These are phyloP conservation scores for Nerophis lumbriciformis DNA, from an alignment of 2,113 vertebrate genomes.

Conservation along the genomic window DNA sequence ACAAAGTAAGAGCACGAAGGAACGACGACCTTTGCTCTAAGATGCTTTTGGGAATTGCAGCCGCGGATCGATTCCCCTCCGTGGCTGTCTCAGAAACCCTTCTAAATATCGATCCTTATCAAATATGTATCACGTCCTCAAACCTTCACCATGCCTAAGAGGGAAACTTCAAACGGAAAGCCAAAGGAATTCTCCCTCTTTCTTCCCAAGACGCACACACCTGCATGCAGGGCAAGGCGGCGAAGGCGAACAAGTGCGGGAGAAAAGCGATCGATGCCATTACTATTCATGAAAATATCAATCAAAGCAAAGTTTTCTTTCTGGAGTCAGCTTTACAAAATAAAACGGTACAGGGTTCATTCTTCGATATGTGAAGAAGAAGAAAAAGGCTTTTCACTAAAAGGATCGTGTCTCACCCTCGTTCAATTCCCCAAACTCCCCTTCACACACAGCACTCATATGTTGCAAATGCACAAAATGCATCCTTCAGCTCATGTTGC, in stretches of 20 bases:
- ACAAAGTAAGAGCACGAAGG: constrained; percentile 16
- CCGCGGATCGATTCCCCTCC: constrained; percentile 62
- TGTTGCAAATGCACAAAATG: constrained; percentile 71
- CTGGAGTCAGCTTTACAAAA: constrained; percentile 14
- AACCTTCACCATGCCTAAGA: constrained; percentile 52
- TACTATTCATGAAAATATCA: constrained; percentile 13
- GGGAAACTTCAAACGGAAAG: constrained; percentile 63
- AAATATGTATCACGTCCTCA: constrained; percentile 71
- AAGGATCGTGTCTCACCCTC: constrained; percentile 49
- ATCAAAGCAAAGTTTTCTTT: constrained; percentile 18
- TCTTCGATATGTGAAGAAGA: constrained; percentile 21
- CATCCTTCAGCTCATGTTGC: constrained; percentile 72
- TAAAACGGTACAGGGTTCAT: constrained; percentile 1
- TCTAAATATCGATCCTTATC: constrained; percentile 68
- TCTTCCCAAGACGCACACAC: constrained; percentile 35
- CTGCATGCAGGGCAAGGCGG: constrained; percentile 16
- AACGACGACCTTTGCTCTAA: constrained; percentile 55
- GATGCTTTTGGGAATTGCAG: constrained; percentile 58
- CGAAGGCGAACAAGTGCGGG: constrained; percentile 17
- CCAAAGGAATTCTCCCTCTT: constrained; percentile 34
- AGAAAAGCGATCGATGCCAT: constrained; percentile 4
- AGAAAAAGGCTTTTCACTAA: constrained; percentile 39
- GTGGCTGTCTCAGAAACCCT: constrained; percentile 59
- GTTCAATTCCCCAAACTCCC: constrained; percentile 62
- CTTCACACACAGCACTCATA: constrained; percentile 56